Base-by-base conservation (phyloP, 2,797 vertebrate species). In the Chaunax sp. region DNA sequence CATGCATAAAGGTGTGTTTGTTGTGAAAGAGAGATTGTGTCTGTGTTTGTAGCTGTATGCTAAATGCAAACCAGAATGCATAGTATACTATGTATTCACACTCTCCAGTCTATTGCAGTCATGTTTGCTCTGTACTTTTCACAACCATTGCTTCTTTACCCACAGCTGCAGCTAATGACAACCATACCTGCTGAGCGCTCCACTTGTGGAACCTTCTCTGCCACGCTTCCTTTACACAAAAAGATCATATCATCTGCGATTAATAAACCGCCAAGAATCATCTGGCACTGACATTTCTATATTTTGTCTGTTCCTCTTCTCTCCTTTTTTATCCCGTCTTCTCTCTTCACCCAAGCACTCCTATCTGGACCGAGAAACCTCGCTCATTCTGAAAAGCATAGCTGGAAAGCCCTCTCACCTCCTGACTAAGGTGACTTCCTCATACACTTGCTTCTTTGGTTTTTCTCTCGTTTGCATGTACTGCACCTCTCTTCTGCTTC, bases 331-430 rank as follows among this genome's bases (percentile, higher is more conserved):
- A 49, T 51, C 55, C 47, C 26, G 14, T 44, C 25, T 69, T 47
- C 38, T 93, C 75, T 94, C 62, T 83, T 89, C 93, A 92, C 92
- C 93, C 77, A 96, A 99, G 97, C 97, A 98, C 94, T 97, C 97
- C 92, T 99, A 98, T 96, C 95, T 99, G 97, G 97, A 99, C 95
- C 95, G 94, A 96, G 97, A 98, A 96, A 99, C 97, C 90, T 98
- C 97, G 91, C 96, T 99, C 80, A 97, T 99, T 96, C 94, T 98
- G 96, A 96, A 97, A 98, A 98, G 96, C 95, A 98, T 98, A 96
- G 97, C 97, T 93, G 97, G 97, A 93, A 99, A 99, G 80, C 97
- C 97, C 93, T 96, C 97, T 95, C 97, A 99, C 93, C 96, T 99
- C 94, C 97, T 99, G 96, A 99, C 97, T 95, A 98, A 99, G 97